A percentile compares a stretch with the other conserved stretches of the same genome.
Evolutionary conservation across 2,888 invertebrate genomes (phyloP).

Genomic region (Drosophila imparisetae): DNA sequence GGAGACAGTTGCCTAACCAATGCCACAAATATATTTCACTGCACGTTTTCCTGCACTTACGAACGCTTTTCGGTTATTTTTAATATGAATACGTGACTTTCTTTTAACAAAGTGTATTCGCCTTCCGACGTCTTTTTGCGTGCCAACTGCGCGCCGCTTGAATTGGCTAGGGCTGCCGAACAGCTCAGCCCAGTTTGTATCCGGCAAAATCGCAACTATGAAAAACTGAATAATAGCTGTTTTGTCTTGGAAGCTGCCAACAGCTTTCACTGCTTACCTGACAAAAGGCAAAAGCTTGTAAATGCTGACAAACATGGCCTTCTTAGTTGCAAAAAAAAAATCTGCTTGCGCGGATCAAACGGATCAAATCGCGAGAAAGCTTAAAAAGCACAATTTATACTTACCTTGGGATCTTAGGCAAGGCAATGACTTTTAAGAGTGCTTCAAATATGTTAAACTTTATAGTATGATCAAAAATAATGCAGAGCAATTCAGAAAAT

Average conservation of each 20-base stretch:
- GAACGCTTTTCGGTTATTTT: conserved; percentile 76
- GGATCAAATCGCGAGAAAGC: background rate
- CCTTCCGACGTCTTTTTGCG: conserved; percentile 20
- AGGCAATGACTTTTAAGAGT: background rate
- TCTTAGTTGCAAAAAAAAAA: background rate
- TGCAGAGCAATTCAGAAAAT: background rate
- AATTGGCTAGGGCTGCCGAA: conserved; percentile 9
- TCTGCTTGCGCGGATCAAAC: background rate
- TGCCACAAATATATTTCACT: conserved; percentile 68
- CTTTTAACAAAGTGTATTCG: conserved; percentile 50
- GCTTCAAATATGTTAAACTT: background rate
- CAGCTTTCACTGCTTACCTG: background rate
- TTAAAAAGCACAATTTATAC: background rate
- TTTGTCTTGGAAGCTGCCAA: background rate
- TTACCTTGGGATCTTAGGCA: background rate
- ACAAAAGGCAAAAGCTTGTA: background rate
- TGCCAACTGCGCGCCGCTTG: conserved; percentile 1
- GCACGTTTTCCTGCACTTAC: conserved; percentile 78
- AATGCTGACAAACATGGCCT: background rate
- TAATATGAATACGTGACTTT: conserved; percentile 77
- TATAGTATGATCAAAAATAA: background rate
- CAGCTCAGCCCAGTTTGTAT: conserved; percentile 1
- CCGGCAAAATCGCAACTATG: background rate
- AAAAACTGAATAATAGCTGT: no score
- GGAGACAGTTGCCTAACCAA: conserved; percentile 10